Conservation (phyloP, 2,113 vertebrate species). For the Desmodus rotundus region DNA sequence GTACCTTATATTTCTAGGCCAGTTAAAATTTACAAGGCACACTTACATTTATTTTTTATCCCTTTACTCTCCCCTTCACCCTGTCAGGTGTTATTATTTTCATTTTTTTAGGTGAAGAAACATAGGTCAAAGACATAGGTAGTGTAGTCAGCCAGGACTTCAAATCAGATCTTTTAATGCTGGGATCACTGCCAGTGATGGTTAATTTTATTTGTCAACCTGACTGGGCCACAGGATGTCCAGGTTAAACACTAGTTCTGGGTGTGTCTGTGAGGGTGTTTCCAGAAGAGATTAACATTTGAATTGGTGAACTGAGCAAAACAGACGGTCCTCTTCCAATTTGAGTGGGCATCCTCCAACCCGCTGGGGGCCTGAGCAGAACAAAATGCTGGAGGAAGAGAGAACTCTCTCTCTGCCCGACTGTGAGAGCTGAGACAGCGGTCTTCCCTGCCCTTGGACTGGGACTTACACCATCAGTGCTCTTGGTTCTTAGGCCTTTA, state of each 20-base stretch:
- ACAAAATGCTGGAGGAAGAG: background rate
- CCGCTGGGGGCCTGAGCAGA: background rate
- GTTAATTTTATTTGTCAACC: background rate
- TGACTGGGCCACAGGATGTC: background rate
- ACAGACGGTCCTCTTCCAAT: background rate
- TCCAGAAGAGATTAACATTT: background rate
- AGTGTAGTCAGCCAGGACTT: background rate
- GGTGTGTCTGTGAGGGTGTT: background rate
- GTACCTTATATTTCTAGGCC: background rate
- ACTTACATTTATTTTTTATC: constrained; percentile 24
- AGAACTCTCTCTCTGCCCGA: background rate
- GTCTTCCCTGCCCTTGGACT: background rate
- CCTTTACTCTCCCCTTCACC: background rate
- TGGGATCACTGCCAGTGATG: background rate
- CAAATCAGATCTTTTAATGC: background rate
- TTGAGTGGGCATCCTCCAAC: background rate
- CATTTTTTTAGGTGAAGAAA: background rate
- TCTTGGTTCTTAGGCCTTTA: background rate
- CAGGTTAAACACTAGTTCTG: background rate
- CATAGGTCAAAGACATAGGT: background rate
- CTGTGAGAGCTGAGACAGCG: background rate
- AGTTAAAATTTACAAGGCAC: constrained; percentile 41
- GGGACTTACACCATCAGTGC: background rate
- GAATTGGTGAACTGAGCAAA: background rate
- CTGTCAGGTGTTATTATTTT: background rate